Conservation (phyloP, 2,113 vertebrate genomes). For the Dissostichus mawsoni region DNA sequence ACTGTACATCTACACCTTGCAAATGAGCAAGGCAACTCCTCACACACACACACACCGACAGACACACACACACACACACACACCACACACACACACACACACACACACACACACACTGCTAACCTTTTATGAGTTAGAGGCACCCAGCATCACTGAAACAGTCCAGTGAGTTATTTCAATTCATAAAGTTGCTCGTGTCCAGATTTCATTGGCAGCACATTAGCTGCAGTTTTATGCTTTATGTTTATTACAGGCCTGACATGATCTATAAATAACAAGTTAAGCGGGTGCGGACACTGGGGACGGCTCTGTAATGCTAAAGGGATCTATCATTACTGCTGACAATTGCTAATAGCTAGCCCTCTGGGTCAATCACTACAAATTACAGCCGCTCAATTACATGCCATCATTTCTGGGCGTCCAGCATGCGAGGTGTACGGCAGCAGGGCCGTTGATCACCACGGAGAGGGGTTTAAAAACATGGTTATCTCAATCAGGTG, state of each 20-base stretch:
- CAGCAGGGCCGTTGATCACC: conserved; percentile 17
- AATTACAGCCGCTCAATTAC: conserved; percentile 96
- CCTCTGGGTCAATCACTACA: conserved; percentile 91
- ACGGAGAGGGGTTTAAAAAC: conserved; percentile 9
- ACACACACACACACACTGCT: conserved; percentile 55
- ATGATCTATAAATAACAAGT: conserved; percentile 98
- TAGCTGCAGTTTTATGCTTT: conserved; percentile 91
- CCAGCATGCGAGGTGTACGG: conserved; percentile 59
- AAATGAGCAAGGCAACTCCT: conserved; percentile 90
- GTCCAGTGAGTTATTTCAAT: conserved; percentile 98
- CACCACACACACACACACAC: conserved; percentile 12
- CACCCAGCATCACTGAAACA: conserved; percentile 89
- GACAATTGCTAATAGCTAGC: conserved; percentile 97
- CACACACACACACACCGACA: background rate
- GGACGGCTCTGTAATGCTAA: conserved; percentile 92
- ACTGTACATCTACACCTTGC: conserved; percentile 51
- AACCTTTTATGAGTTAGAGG: conserved; percentile 93
- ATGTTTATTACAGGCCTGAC: conserved; percentile 98
- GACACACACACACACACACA: conserved; percentile 19
- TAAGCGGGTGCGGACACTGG: conserved; percentile 90
- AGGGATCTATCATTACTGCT: conserved; percentile 97
- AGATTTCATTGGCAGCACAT: conserved; percentile 99
- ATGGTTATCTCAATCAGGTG: background rate
- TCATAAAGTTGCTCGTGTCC: conserved; percentile 98
- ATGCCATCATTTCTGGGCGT: conserved; percentile 89